Conservation (phyloP, 2,797 vertebrate genomes). For the Rhabdophis nuchalis region DNA sequence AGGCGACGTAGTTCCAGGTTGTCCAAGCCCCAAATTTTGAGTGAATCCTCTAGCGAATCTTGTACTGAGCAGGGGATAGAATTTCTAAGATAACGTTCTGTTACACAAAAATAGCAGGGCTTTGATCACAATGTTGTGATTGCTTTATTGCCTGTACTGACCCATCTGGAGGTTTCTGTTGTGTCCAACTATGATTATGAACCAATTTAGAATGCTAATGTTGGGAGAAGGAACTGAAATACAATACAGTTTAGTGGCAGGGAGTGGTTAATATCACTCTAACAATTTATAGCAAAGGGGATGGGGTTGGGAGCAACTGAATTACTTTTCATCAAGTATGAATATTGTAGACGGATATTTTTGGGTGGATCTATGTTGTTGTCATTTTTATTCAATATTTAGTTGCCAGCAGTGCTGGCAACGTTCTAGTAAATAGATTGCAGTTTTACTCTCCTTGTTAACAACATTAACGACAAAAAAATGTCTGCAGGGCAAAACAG, state of each 20-base stretch:
- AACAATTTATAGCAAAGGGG: neutral
- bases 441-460: slow-evolving; percentile 25
- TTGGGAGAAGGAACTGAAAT: neutral
- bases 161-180: neutral
- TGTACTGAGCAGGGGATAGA: neutral
- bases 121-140: neutral
- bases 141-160: neutral
- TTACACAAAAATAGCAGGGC: neutral
- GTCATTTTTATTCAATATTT: neutral
- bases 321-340: neutral
- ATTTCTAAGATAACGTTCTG: neutral
- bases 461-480: slow-evolving; percentile 18
- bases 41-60: neutral
- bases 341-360: neutral
- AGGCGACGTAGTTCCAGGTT: too few species aligned
- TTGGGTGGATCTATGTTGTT: neutral
- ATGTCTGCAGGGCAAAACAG: slow-evolving; percentile 7
- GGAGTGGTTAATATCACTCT: neutral
- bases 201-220: neutral
- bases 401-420: neutral
- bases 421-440: neutral
- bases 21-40: too few species aligned
- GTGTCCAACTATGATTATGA: neutral
- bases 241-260: neutral
- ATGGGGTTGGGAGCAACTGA: neutral